Base-by-base conservation (phyloP, 2,797 vertebrate genomes). In the Rhinichthys osculus region DNA sequence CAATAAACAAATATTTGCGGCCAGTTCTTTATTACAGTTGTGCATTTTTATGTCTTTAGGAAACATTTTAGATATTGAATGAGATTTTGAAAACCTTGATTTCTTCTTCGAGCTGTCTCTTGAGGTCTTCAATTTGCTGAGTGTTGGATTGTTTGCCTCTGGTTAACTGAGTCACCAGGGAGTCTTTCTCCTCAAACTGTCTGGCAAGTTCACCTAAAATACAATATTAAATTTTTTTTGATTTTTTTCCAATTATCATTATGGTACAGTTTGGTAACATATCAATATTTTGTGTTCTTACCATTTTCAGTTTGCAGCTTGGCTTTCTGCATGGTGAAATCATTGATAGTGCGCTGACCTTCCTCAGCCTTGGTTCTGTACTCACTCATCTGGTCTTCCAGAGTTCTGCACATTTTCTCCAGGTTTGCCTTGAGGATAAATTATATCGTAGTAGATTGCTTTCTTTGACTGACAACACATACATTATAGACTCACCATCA, bases 251-350 rank as follows among this genome's bases (percentile, higher is more conserved):
- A 66, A 66, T 0, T 7, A 54, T 76, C 47, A 3, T 54, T 21
- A 13, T 35, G 1, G 0, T 11, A 35, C 14, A 47, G 4, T 47
- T 8, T 30, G 42, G 42, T 2, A 40, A 30, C 35, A 1, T 8
- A 16, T 7, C 6, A 38, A 38, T 62, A 59, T 44, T 76, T 35
- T 2, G 73, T 42, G 16, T 11, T 17, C 8, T 64, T 92, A 97
- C 97, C 97, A 5, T 97, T 97, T 89, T 98, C 97, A 0, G 97
- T 96, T 87, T 96, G 96, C 57, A 98, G 95, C 90, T 97, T 98
- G 88, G 97, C 96, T 86, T 94, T 93, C 80, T 97, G 97, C 59
- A 95, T 94, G 13, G 90, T 94, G 72, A 95, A 93, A 42, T 98
- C 97, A 3, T 95, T 97, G 85, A 96, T 94, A 10, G 83, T 81